Base-by-base conservation (phyloP, 92 coral and sea anemone species). In the Paramuricea clavata region DNA sequence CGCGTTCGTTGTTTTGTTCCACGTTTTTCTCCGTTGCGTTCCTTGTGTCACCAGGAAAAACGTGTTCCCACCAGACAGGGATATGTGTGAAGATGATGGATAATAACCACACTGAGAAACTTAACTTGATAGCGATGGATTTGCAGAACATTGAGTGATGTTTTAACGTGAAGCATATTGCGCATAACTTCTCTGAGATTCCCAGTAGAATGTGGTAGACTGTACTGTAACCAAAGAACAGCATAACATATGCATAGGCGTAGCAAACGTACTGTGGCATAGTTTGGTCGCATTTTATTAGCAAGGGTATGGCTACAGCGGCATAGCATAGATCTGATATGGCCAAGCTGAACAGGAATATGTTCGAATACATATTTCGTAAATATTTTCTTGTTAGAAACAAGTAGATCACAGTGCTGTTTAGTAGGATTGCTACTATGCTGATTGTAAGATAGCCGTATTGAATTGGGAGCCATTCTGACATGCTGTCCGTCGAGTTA, bases 101-200 rank as follows among this genome's bases (percentile, higher is more conserved):
- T 28, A 65, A 12, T n/a, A 65, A n/a, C 72, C 72, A 65, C 39
- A 65, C 72, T 28, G 72, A 65, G 39, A 65, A 39, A 31, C 72
- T 65, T 16, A 12, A n/a, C 72, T 65, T 65, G 72, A 65, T 65
- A 13, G 72, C 72, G 21, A 65, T 30, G 36, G 72, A 65, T 65
- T 19, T 65, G 3, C n/a, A 28, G 72, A 65, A 65, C 36, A 2
- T 65, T 12, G 72, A 65, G n/a, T 65, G 39, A 33, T 65, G 72
- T 65, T 31, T 65, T 39, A 65, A 27, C 0, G 72, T 12, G 72
- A 65, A 65, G 12, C 72, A 65, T 11, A 65, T 65, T 27, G 72
- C 72, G 11, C 41, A 65, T 3, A 65, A n/a, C 23, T 65, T 65
- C 41, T 65, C 72, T 11, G 72, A 8, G 19, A 65, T 65, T 28